Evolutionary conservation across 2,888 invertebrate species (phyloP).

Genomic region (Rotaria socialis): DNA sequence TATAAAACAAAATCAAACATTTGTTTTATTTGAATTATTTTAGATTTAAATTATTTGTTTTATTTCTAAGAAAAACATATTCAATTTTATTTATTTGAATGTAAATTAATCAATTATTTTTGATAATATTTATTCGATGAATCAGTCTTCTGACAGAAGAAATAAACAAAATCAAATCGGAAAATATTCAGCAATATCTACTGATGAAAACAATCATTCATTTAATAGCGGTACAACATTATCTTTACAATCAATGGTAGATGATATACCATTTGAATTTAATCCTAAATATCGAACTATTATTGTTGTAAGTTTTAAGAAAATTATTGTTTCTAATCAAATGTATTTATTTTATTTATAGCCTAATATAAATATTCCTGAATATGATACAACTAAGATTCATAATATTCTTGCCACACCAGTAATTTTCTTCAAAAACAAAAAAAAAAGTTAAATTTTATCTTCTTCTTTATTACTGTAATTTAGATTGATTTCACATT

Average conservation of each 20-base stretch:
- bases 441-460: not conserved
- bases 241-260: not conserved
- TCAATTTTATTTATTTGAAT: not conserved
- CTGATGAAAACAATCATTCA: slow-evolving; percentile 1
- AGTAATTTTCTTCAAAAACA: not conserved
- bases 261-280: slow-evolving; percentile 16
- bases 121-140: not conserved
- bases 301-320: not conserved
- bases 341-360: not conserved
- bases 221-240: not conserved
- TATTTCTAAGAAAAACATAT: not conserved
- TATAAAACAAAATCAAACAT: not conserved
- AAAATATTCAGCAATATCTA: not conserved
- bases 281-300: slow-evolving; percentile 1
- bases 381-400: slow-evolving; percentile 14
- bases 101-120: not conserved
- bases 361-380: slow-evolving; percentile 1
- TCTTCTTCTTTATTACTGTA: not conserved
- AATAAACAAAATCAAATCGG: not conserved
- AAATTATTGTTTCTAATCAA: not conserved
- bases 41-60: not conserved
- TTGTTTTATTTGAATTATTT: not conserved
- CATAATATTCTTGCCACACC: slow-evolving; percentile 18
- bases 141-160: not conserved
- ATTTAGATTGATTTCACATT: slow-evolving; percentile 3